A percentile compares a stretch with the other conserved stretches of the same genome.
Conservation (phyloP, 2,113 vertebrate genomes). For the Nannospalax galili region DNA sequence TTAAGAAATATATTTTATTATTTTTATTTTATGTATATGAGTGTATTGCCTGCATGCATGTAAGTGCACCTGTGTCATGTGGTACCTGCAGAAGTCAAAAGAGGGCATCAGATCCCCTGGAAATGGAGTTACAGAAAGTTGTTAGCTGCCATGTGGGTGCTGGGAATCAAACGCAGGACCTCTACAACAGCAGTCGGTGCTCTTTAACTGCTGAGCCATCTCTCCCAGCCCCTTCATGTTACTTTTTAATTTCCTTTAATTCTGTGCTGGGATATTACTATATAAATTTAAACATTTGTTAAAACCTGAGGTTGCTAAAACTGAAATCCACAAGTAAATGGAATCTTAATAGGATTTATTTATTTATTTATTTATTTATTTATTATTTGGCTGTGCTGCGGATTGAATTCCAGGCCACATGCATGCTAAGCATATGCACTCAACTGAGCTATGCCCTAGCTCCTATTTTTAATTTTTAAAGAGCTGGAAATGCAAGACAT, state of each 20-base stretch:
- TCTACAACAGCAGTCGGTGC: no score
- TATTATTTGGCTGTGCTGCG: not conserved
- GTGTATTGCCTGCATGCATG: no score
- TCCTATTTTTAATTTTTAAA: slow-evolving; percentile 21
- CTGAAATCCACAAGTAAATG: slow-evolving; percentile 6
- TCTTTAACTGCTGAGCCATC: no score
- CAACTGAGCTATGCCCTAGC: not conserved
- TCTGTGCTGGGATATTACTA: not conserved
- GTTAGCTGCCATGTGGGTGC: no score
- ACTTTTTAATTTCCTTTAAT: not conserved
- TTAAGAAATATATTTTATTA: no score
- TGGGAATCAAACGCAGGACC: no score
- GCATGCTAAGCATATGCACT: not conserved
- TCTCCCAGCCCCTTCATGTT: no score
- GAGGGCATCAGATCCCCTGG: no score
- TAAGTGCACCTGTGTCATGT: no score
- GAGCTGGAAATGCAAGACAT: not conserved
- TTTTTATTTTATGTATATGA: no score
- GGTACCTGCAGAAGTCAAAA: no score
- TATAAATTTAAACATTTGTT: slow-evolving; percentile 2
- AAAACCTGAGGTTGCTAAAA: slow-evolving; percentile 18
- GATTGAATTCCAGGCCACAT: not conserved
- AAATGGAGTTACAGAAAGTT: no score
- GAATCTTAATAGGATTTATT: not conserved
- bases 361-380: not conserved